These are phyloP conservation scores for Lepidochrysops patricia DNA, from an alignment of 2,888 invertebrate genomes.

Conservation along the genomic window DNA sequence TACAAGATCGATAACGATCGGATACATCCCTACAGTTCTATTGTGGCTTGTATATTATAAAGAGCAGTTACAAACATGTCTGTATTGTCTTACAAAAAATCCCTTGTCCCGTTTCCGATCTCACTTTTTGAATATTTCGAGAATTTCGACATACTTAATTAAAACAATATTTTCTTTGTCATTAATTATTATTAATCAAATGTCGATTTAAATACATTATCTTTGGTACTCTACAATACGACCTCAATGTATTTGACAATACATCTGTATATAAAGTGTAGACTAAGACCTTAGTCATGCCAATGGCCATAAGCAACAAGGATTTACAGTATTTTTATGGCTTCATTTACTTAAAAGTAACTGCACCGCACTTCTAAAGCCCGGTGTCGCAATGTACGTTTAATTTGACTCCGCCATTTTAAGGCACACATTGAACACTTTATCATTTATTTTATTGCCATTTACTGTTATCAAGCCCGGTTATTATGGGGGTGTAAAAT, in stretches of 20 bases:
- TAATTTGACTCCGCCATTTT: constrained; percentile 16
- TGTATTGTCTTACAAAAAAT: not conserved
- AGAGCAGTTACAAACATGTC: not conserved
- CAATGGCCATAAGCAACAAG: too few relatives aligned
- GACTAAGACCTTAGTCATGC: too few relatives aligned
- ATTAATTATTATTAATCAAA: too few relatives aligned
- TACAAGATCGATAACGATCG: constrained; percentile 56
- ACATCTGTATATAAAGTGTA: not conserved
- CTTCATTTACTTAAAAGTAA: not conserved
- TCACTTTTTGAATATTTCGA: not conserved
- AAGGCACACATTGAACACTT: constrained; percentile 27
- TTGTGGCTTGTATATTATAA: constrained; percentile 17
- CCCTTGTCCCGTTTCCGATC: not conserved
- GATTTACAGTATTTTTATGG: not conserved
- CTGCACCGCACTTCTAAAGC: not conserved
- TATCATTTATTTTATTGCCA: constrained; percentile 35
- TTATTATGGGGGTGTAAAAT: constrained; percentile 39
- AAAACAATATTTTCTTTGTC: not conserved
- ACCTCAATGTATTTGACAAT: too few relatives aligned
- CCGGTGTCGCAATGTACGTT: constrained; percentile 17
- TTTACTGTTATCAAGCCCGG: constrained; percentile 42
- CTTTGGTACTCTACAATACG: too few relatives aligned
- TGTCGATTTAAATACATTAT: too few relatives aligned
- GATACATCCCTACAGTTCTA: constrained; percentile 21
- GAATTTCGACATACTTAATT: not conserved